phyloP scores from a whole-genome alignment of 2,797 vertebrate genomes.

The Xiphorhynchus erythropygius region DNA sequence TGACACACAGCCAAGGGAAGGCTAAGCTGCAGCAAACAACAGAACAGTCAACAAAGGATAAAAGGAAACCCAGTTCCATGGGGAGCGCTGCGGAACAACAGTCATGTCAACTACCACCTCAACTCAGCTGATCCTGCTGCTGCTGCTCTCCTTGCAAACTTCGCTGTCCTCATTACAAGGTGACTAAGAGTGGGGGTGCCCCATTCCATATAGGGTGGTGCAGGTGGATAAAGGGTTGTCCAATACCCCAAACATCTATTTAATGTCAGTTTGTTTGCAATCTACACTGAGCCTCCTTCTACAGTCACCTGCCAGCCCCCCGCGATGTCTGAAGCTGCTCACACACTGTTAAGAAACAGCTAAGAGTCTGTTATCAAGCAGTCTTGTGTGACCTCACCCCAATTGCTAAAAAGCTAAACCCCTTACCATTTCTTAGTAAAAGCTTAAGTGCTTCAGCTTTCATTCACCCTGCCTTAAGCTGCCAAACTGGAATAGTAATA shows the following conservation, averaged over 20 bases:
- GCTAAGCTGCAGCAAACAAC: not conserved
- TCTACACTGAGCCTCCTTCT: not conserved
- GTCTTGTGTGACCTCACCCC: not conserved
- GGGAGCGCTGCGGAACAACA: fast-evolving
- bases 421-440: slow-evolving; percentile 49
- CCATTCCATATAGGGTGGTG: not conserved
- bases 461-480: slow-evolving; percentile 36
- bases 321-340: not conserved
- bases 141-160: not conserved
- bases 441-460: slow-evolving; percentile 41
- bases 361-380: not conserved
- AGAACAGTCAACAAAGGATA: not conserved
- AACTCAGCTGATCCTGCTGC: not conserved
- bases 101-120: not conserved
- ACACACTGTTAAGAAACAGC: not conserved
- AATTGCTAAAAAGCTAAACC: slow-evolving; percentile 10
- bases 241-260: not conserved
- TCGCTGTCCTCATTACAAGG: not conserved
- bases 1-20: fast-evolving
- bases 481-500: slow-evolving; percentile 47
- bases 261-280: not conserved
- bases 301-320: not conserved
- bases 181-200: not conserved
- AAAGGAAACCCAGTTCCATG: not conserved
- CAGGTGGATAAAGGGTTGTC: not conserved